Evolutionary conservation across 1,140 invertebrate genomes (phyloP), one percentile per base, ranked within the genome.

Genomic region (Bathynomus jamesi): DNA sequence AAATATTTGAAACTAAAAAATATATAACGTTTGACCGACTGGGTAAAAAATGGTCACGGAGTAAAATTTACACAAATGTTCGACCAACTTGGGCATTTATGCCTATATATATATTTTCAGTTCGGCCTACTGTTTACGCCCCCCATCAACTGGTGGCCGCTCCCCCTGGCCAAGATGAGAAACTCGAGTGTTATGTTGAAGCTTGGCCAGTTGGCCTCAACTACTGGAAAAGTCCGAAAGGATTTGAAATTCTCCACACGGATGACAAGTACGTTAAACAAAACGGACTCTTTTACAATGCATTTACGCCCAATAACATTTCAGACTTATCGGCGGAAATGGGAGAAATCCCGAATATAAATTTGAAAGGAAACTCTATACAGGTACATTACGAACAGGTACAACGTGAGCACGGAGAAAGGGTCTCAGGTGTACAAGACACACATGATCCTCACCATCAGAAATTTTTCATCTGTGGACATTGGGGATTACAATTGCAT

Each of bases 401-500:
- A 61, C 81, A 81, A 76, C 29, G 62, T 74, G 61, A 73, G 67
- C 40, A 70, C 65, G 29, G 67, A 73, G 25, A 60, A 60, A 28
- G 72, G 72, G 7, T 27, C 61, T 76, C 81, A 84, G 53, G 88
- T 89, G 78, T 91, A 91, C 13, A 84, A 87, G 69, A 94, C 94
- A 79, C 90, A 94, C 81, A 89, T 97, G 89, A 86, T 87, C 64
- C 83, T 97, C 68, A 90, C 86, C 40, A 92, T 97, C 70, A 85
- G 87, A 29, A 87, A 89, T 79, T 86, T 97, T 53, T 87, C 90
- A 64, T 84, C 86, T 72, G 84, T 87, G 25, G 94, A 98, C 81
- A 87, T 91, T 32, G 94, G 94, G n/a, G 88, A 88, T 0, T 96
- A 96, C 84, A 86, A 92, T 80, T 97, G 95, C 80, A 89, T 94